Base-by-base conservation (phyloP, 2,888 invertebrate species). In the Drosophila dives region DNA sequence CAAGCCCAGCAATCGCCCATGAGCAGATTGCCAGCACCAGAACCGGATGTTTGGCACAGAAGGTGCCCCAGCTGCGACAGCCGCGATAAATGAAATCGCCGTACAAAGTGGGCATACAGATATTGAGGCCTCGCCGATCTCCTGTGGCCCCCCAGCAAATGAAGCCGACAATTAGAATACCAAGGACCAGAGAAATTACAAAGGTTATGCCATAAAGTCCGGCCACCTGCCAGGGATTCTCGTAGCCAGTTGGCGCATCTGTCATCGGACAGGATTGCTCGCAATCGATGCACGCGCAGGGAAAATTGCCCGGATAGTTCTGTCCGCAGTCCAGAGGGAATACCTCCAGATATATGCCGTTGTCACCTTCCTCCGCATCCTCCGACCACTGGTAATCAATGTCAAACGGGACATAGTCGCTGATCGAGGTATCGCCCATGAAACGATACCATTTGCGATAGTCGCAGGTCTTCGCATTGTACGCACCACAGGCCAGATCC, bases 241-340 rank as follows among this genome's bases (percentile, higher is more conserved):
- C 93, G 2, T 93, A 72, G 1, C 84, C 84, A 1, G 90, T 56
- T 17, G 95, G 94, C 74, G 94, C 87, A 38, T 93, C 91, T 7
- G 93, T 93, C 20, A 92, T 64, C 0, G 95, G 94, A 86, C 97
- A 98, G 3, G 95, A 94, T 2, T 90, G 90, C 0, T 93, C 86
- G 88, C 97, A 97, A 89, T 97, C 97, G 40, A 96, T 94, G 91
- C 97, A 98, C 83, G 97, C 96, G 91, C 97, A 98, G 0, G 95
- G 94, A 20, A 93, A 92, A 0, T 95, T 94, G 17, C 93, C 93
- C 42, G 94, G 92, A 69, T 94, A 94, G 0, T 94, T 93, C 90
- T 95, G 94, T 63, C 94, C 94, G 83, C 97, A 97, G 1, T 93
- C 90, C n/a, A 94, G 91, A 0, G 94, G 94, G 6, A 80, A 80